These are phyloP conservation scores for Kryptopterus vitreolus DNA, from an alignment of 2,797 vertebrate species.

Conservation along the genomic window DNA sequence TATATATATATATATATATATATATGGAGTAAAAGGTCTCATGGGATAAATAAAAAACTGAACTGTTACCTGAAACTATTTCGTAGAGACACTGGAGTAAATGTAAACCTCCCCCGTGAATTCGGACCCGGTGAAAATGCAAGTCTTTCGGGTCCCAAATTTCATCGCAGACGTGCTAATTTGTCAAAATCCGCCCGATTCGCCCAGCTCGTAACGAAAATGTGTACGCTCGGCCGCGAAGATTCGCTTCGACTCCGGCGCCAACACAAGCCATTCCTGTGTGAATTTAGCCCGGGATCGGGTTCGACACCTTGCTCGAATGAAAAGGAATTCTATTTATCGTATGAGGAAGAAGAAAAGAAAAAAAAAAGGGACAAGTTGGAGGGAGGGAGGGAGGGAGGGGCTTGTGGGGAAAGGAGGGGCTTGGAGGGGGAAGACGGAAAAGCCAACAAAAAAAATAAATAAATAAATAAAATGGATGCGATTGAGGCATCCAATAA, in stretches of 20 bases:
- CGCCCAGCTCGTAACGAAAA: background rate
- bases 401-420: no score
- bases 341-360: no score
- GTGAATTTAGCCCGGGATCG: slow-evolving; percentile 10
- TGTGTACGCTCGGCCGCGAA: background rate
- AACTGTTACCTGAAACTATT: background rate
- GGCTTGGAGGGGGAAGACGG: no score
- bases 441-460: no score
- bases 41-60: background rate
- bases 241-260: background rate
- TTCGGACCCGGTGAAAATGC: background rate
- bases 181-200: background rate
- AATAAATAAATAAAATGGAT: background rate
- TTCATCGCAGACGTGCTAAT: slow-evolving; percentile 22
- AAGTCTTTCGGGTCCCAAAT: background rate
- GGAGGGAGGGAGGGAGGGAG: background rate
- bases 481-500: slow-evolving; percentile 45
- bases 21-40: background rate
- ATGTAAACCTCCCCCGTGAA: background rate
- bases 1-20: no score
- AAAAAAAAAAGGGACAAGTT: slow-evolving; percentile 24
- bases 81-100: background rate
- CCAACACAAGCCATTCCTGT: slow-evolving; percentile 16
- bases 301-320: slow-evolving; percentile 44
- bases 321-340: slow-evolving; percentile 52